phyloP scores from a whole-genome alignment of 2,797 vertebrate species.

The Alauda arvensis region DNA sequence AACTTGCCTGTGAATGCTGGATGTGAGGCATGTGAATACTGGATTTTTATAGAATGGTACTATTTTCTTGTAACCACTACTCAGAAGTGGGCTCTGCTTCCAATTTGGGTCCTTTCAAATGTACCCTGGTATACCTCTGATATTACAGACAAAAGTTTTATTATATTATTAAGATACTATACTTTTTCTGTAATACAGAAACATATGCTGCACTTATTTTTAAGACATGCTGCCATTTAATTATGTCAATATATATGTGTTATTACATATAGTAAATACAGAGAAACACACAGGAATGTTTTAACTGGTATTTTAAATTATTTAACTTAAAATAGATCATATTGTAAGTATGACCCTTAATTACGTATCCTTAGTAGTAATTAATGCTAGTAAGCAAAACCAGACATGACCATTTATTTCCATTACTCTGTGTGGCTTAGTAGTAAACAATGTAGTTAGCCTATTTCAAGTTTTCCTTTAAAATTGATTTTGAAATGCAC shows the following conservation, averaged over 20 bases:
- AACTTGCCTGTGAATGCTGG: background rate
- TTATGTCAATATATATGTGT: background rate
- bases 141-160: background rate
- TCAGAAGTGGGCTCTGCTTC: background rate
- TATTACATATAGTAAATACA: background rate
- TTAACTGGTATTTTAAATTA: background rate
- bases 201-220: background rate
- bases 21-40: background rate
- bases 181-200: background rate
- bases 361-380: background rate
- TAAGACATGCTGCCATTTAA: background rate
- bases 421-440: background rate
- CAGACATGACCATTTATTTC: conserved; percentile 2
- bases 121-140: background rate
- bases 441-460: background rate
- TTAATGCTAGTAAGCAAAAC: conserved; percentile 1
- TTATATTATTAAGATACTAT: background rate
- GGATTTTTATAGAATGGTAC: background rate
- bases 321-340: background rate
- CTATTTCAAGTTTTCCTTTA: background rate
- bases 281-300: background rate
- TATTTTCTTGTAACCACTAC: background rate
- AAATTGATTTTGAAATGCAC: background rate
- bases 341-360: background rate
- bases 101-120: background rate